Base-by-base conservation (phyloP, 2,888 invertebrate species). In the Clusia tigrina region DNA sequence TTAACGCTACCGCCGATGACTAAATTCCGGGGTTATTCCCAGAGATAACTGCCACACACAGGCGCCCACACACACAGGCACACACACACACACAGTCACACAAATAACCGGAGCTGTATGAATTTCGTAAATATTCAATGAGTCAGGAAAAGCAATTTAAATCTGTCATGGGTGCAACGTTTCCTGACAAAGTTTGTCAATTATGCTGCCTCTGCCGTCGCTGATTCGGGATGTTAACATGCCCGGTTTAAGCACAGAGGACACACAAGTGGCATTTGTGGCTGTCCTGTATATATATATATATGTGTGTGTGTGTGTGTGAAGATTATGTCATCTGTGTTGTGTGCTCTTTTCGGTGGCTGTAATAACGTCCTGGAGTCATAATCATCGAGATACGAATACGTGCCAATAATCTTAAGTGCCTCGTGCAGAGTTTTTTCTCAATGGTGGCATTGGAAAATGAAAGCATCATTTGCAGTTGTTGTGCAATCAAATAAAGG, bases 321-420 rank as follows among this genome's bases (percentile, higher is more conserved):
- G 6, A 48, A 55, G 51, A 54, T 64, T 58, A 54, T 37, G 24
- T 58, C 58, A 58, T 58, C 57, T 56, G 46, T 61, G 25, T 58
- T 51, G 23, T 12, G 32, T 5, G 32, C 18, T 57, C 15, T 57
- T 10, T 23, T 23, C 18, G 24, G 38, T 9, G n/a, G n/a, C n/a
- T 23, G 32, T 32, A 32, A 9, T 32, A 32, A 32, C 32, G 32
- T n/a, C 10, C 42, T 38, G 17, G 54, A 54, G 5, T 15, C 2
- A 54, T 54, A 38, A 54, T 53, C 25, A 48, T 26, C 24, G 18
- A 54, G 1, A 26, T 48, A 20, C 15, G 18, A 37, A 26, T 51
- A 66, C 67, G 67, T 68, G 67, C 66, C 64, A 60, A 61, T 60
- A 68, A 66, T 68, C 55, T 68, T 60, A 68, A 68, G 64, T 62